Conservation (phyloP, 1,140 invertebrate genomes). For the Holotrichia oblita region DNA sequence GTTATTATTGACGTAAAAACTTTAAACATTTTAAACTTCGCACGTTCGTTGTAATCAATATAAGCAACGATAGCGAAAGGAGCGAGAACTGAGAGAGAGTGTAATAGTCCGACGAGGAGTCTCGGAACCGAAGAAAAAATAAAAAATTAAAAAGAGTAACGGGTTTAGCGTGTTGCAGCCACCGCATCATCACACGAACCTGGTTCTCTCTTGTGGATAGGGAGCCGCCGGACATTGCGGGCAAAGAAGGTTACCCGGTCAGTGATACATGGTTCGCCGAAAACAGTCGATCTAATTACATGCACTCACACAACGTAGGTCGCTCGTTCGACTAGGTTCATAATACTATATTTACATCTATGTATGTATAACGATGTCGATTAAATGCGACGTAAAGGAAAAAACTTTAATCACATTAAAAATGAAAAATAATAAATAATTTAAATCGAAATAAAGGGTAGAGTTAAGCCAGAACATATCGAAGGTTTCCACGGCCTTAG, state of each 20-base stretch:
- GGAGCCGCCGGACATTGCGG: slow-evolving; percentile 39
- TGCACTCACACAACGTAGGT: background rate
- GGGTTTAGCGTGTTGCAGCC: background rate
- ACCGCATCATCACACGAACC: background rate
- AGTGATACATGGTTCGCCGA: slow-evolving; percentile 41
- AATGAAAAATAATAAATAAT: no score
- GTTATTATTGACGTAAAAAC: background rate
- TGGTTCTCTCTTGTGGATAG: background rate
- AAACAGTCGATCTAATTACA: slow-evolving; percentile 38
- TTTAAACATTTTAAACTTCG: background rate
- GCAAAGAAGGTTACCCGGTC: slow-evolving; percentile 41
- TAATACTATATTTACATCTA: no score
- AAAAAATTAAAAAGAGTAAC: slow-evolving; percentile 11
- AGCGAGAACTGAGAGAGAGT: background rate
- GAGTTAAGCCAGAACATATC: no score
- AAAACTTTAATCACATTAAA: no score
- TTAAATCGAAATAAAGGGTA: no score
- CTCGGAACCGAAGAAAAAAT: background rate
- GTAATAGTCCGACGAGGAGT: background rate
- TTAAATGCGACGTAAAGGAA: no score
- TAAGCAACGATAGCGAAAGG: background rate
- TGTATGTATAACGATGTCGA: no score
- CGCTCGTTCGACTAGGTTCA: no score
- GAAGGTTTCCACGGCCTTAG: no score
- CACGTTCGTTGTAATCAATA: background rate